Conservation (phyloP, 2,888 invertebrate genomes). For the Eutolmus rufibarbis region DNA sequence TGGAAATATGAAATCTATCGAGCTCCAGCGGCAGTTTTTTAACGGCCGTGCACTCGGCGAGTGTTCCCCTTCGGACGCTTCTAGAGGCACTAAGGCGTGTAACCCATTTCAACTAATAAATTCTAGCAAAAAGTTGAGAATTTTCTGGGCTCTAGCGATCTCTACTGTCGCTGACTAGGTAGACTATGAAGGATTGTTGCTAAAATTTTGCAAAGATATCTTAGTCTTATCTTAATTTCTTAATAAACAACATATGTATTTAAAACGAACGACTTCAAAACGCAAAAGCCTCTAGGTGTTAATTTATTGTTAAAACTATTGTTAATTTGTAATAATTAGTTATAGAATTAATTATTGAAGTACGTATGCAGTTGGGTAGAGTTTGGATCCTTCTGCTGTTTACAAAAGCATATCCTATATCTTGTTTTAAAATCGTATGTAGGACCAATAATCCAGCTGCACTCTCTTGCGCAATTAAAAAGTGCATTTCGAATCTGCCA, state of each 20-base stretch:
- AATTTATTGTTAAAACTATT: too few species aligned
- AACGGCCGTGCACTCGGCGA: neutral
- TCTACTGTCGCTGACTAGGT: neutral
- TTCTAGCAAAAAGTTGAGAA: neutral
- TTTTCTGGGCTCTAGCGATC: neutral
- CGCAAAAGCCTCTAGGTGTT: too few species aligned
- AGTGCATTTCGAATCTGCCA: neutral
- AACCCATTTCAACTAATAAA: neutral
- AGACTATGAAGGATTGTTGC: neutral
- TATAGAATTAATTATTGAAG: too few species aligned
- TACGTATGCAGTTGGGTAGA: too few species aligned
- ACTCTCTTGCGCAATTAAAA: neutral
- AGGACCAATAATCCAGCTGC: neutral
- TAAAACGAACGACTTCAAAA: too few species aligned
- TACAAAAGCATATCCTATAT: too few species aligned
- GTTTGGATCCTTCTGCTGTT: too few species aligned
- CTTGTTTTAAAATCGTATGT: too few species aligned
- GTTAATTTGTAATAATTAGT: too few species aligned
- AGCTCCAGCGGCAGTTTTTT: neutral
- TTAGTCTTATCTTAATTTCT: too few species aligned
- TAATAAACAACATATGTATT: too few species aligned
- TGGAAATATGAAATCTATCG: neutral
- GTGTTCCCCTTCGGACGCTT: neutral
- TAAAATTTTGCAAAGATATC: neutral
- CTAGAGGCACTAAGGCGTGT: neutral